Evolutionary conservation across 2,888 invertebrate species (phyloP).

Genomic region (Xylocampa areola): DNA sequence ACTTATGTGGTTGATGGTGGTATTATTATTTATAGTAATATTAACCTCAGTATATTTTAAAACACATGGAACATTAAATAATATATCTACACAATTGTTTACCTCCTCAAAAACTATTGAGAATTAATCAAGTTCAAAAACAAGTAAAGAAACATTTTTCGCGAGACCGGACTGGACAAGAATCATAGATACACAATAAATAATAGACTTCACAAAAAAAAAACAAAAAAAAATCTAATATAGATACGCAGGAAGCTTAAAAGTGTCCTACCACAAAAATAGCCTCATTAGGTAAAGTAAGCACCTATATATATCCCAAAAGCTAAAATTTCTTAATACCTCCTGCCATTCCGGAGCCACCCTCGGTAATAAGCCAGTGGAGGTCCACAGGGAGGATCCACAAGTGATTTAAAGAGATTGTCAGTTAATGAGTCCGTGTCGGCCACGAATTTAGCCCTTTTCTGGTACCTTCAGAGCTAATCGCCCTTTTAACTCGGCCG

Average conservation of each 20-base stretch:
- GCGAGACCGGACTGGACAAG: too few species aligned
- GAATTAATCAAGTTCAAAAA: too few species aligned
- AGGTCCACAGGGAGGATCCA: constrained; percentile 78
- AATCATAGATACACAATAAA: too few species aligned
- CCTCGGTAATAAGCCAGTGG: constrained; percentile 80
- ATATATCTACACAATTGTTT: too few species aligned
- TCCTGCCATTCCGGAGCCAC: constrained; percentile 68
- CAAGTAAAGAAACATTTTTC: background rate
- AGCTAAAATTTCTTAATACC: constrained; percentile 83
- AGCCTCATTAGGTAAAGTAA: constrained; percentile 32
- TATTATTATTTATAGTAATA: too few species aligned
- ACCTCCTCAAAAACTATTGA: too few species aligned
- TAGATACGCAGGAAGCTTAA: background rate
- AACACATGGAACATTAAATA: too few species aligned
- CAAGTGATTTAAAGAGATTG: constrained; percentile 88
- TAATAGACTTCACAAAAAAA: too few species aligned
- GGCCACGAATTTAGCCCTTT: constrained; percentile 84
- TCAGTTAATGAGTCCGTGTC: constrained; percentile 83
- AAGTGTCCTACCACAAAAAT: constrained; percentile 21
- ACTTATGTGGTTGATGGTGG: too few species aligned
- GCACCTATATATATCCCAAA: constrained; percentile 42
- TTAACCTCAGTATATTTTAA: too few species aligned
- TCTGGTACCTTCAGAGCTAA: constrained; percentile 71
- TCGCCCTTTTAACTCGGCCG: constrained; percentile 59
- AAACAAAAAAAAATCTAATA: constrained; percentile 7